Evolutionary conservation across 2,797 vertebrate genomes (phyloP), one percentile per base, ranked within the genome.

Genomic region (Botia almorhae): DNA sequence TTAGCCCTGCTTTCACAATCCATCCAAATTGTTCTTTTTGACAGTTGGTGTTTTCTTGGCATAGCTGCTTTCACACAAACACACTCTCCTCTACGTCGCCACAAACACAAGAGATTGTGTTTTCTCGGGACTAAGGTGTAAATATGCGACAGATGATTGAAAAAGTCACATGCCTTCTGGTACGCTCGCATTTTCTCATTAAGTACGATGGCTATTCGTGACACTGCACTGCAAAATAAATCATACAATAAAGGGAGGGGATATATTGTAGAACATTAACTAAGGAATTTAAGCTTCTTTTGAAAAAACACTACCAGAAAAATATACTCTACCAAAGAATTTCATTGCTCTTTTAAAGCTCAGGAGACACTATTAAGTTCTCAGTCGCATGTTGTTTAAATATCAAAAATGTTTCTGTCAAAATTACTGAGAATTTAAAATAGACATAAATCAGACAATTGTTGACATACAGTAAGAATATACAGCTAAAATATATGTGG

Each of bases 21-120:
- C 67, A 77, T 80, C 76, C 75, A 77, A 82, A 80, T 76, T 76
- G 65, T 80, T 83, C 75, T 68, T 79, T 71, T 48, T 72, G 82
- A 83, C 82, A 83, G 72, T 80, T 83, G 73, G 82, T 80, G 73
- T 82, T 83, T 83, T 82, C 43, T 83, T 85, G 81, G 73, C 13
- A 33, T 80, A 70, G 84, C 77, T 68, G 76, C 83, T 78, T 68
- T 60, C 78, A 73, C 78, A 83, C 80, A 75, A 65, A 83, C 75
- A 87, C 73, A 82, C 69, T 74, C 80, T 29, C 14, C 60, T 63
- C 13, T 33, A 63, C 2, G 50, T 78, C 53, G 78, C 78, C 81
- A 17, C 82, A 21, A 10, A 72, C 75, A 64, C 63, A 70, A 65
- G 63, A 39, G 33, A 39, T 26, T 78, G 58, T 72, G 77, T 79